These are phyloP conservation scores for Coreius guichenoti DNA, from an alignment of 2,797 vertebrate species.

Conservation along the genomic window DNA sequence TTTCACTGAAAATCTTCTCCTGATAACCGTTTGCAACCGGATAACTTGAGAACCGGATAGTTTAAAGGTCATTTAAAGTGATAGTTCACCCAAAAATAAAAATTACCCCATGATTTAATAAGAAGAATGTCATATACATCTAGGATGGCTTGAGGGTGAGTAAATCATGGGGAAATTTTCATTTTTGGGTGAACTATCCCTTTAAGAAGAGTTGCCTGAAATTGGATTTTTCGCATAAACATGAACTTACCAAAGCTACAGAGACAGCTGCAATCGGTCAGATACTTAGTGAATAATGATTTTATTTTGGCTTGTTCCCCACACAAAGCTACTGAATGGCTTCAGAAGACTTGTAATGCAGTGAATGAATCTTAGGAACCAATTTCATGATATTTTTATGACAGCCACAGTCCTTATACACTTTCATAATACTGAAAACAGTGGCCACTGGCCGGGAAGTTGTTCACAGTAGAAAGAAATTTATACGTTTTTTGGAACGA, in stretches of 20 bases:
- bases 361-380: not conserved
- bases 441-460: no score
- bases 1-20: not conserved
- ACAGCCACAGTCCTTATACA: not conserved
- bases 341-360: not conserved
- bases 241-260: not conserved
- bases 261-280: not conserved
- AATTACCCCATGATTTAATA: no score
- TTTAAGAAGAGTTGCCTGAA: not conserved
- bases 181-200: no score
- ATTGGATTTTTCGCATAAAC: not conserved
- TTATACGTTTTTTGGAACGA: not conserved
- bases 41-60: not conserved
- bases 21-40: not conserved
- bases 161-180: no score
- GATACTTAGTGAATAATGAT: not conserved
- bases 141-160: no score
- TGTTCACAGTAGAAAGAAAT: not conserved
- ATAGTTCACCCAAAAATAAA: no score
- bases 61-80: no score
- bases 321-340: not conserved
- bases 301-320: not conserved
- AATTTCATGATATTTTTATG: not conserved
- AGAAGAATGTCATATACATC: no score
- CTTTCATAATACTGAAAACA: not conserved